Evolutionary conservation across 2,113 vertebrate species (phyloP).

Genomic region (Strigops habroptila): DNA sequence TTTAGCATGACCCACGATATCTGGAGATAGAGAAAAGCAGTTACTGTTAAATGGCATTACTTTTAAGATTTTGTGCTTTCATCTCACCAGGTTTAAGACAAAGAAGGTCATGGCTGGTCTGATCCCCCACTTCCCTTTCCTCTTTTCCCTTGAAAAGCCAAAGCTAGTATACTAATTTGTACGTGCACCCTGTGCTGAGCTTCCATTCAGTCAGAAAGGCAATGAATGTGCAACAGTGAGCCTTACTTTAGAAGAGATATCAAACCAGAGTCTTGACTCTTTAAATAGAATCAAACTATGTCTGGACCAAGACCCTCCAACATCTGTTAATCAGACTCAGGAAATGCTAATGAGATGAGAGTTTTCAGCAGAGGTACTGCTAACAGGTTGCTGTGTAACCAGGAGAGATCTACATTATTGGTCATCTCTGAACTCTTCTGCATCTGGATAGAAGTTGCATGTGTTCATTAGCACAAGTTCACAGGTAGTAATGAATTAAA

Average conservation of each 20-base stretch:
- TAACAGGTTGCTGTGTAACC: background rate
- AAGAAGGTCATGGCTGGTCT: background rate
- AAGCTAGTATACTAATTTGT: background rate
- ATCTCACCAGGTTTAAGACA: background rate
- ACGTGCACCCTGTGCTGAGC: background rate
- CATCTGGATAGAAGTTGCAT: background rate
- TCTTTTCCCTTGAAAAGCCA: background rate
- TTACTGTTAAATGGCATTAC: background rate
- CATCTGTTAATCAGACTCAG: background rate
- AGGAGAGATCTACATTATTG: background rate
- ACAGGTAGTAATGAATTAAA: background rate
- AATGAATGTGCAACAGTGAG: background rate
- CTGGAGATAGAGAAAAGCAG: background rate
- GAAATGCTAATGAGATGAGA: slow-evolving; percentile 2
- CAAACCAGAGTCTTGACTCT: background rate
- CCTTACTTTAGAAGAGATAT: background rate
- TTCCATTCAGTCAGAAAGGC: background rate
- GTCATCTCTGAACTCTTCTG: background rate
- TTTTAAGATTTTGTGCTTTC: background rate
- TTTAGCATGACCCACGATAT: background rate
- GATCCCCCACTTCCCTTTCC: background rate
- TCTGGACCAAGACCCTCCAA: background rate
- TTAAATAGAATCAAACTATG: background rate
- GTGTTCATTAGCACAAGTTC: background rate
- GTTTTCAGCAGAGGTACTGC: background rate